phyloP scores from a whole-genome alignment of 2,113 vertebrate species.

The Gorsachius goisagi region DNA sequence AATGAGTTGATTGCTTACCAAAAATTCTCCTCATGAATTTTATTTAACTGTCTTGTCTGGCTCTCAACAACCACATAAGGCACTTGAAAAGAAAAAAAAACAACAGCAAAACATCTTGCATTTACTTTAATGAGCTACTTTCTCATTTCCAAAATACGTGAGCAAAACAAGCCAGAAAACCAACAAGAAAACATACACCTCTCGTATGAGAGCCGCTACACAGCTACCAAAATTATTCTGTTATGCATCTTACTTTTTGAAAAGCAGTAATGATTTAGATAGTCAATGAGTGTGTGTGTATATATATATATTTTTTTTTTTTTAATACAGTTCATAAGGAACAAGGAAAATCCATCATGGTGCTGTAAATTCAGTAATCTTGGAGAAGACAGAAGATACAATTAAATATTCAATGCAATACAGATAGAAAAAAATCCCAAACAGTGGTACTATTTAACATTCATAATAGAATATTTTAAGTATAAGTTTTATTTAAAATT shows the following conservation, averaged over 20 bases:
- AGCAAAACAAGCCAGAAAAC: background rate
- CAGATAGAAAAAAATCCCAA: background rate
- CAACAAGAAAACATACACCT: background rate
- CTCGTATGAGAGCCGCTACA: background rate
- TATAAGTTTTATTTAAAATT: background rate
- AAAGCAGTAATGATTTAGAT: background rate
- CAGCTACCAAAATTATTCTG: background rate
- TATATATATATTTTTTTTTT: background rate
- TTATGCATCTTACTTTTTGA: background rate
- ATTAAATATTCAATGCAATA: background rate
- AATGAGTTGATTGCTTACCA: background rate
- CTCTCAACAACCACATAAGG: background rate
- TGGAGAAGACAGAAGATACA: background rate
- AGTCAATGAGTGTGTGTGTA: background rate
- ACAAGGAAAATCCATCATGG: background rate
- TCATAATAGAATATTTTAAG: background rate
- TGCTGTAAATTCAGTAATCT: background rate
- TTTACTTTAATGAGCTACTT: background rate
- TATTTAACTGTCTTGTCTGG: background rate
- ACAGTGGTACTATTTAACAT: background rate
- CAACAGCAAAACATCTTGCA: background rate
- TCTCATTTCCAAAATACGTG: background rate
- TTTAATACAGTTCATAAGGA: background rate
- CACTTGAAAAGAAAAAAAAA: background rate
- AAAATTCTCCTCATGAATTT: background rate